These are phyloP conservation scores for Zootoca vivipara DNA, from an alignment of 2,113 vertebrate genomes.

Conservation along the genomic window DNA sequence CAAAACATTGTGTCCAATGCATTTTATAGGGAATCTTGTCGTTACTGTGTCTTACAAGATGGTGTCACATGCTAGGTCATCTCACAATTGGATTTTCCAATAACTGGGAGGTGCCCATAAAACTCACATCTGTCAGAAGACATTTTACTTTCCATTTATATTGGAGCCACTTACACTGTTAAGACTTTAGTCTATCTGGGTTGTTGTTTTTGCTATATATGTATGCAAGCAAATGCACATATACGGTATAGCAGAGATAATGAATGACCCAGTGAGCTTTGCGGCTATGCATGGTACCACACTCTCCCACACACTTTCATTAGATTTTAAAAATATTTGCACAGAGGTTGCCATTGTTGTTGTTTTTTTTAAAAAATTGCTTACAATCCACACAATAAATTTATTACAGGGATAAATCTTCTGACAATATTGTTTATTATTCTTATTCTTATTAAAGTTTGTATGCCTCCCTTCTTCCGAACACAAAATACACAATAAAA, in stretches of 20 bases:
- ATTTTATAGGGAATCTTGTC: neutral
- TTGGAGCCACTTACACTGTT: neutral
- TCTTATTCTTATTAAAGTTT: constrained; percentile 42
- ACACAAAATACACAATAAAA: too few species aligned
- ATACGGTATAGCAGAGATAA: neutral
- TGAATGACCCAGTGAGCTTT: neutral
- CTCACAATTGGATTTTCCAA: neutral
- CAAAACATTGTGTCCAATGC: neutral
- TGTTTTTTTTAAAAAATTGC: constrained; percentile 6
- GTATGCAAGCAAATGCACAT: neutral
- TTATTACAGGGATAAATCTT: constrained; percentile 24
- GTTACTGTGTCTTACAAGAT: neutral
- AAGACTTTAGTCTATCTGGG: neutral
- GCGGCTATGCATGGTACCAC: too few species aligned
- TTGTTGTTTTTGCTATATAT: neutral
- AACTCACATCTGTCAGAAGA: fast-evolving
- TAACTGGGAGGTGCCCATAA: neutral
- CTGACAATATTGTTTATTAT: constrained; percentile 31
- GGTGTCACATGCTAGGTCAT: neutral
- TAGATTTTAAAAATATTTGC: neutral
- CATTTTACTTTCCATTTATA: constrained; percentile 15
- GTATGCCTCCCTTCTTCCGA: constrained; percentile 1
- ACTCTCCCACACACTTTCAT: neutral
- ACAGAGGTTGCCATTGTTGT: neutral
- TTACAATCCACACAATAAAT: constrained; percentile 34